These are phyloP conservation scores for Axea sp. DNA, from an alignment of 2,888 invertebrate genomes.

Conservation along the genomic window DNA sequence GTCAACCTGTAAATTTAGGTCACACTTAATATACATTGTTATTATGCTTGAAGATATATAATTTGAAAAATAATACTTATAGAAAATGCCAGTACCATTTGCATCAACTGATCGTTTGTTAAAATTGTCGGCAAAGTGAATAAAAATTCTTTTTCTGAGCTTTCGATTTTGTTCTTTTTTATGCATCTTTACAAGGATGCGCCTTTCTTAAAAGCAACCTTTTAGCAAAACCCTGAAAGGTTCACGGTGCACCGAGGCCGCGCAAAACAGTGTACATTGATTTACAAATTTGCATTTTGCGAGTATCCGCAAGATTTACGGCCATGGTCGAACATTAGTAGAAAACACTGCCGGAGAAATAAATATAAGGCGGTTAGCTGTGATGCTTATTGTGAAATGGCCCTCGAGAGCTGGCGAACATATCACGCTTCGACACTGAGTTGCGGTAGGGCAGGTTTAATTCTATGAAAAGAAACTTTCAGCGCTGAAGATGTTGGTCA, in stretches of 20 bases:
- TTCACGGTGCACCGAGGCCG: slow-evolving; percentile 36
- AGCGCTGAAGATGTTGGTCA: slow-evolving; percentile 22
- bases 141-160: too few species aligned
- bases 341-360: slow-evolving; percentile 25
- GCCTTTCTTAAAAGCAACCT: slow-evolving; percentile 15
- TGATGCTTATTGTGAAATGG: slow-evolving; percentile 32
- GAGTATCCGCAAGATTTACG: slow-evolving; percentile 30
- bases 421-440: slow-evolving; percentile 24
- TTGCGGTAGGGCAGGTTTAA: slow-evolving; percentile 44
- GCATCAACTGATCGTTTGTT: too few species aligned
- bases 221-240: slow-evolving; percentile 29
- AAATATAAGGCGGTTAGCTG: slow-evolving; percentile 27
- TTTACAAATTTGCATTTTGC: slow-evolving; percentile 38
- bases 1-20: slow-evolving; percentile 32
- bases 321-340: slow-evolving; percentile 44
- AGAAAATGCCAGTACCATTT: too few species aligned
- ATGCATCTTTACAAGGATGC: slow-evolving; percentile 3
- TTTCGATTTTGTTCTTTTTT: neutral
- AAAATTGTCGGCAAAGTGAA: too few species aligned
- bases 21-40: slow-evolving; percentile 19
- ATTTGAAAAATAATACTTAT: slow-evolving; percentile 14
- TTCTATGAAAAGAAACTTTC: slow-evolving; percentile 38
- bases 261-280: slow-evolving; percentile 22
- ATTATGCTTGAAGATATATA: slow-evolving; percentile 12
- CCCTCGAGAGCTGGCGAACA: slow-evolving; percentile 31